A percentile compares a stretch with the other conserved stretches of the same genome.
These are phyloP conservation scores for Crypturellus undulatus DNA, from an alignment of 2,113 vertebrate species.

Conservation along the genomic window DNA sequence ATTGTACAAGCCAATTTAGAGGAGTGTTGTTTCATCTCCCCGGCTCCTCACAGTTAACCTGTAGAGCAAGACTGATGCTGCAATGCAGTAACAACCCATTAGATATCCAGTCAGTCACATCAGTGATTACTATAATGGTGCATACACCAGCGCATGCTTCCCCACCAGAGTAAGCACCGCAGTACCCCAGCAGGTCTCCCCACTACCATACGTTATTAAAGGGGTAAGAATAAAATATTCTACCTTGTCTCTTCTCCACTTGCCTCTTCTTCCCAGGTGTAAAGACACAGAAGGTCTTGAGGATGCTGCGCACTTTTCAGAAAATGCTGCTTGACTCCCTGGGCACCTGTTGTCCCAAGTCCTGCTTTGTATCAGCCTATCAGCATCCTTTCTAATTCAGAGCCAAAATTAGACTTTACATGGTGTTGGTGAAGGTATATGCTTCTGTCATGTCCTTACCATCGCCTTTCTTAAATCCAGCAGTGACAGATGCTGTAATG, in stretches of 20 bases:
- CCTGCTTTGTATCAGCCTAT: background rate
- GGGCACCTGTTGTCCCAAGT: background rate
- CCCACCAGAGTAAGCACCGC: background rate
- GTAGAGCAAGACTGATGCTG: slow-evolving; percentile 33
- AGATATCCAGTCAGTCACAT: slow-evolving; percentile 43
- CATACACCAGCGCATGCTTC: background rate
- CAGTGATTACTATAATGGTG: background rate
- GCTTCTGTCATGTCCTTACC: background rate
- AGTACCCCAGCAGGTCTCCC: background rate
- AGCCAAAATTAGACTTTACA: background rate
- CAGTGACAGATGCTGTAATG: background rate
- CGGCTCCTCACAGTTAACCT: slow-evolving; percentile 46
- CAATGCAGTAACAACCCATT: slow-evolving; percentile 40
- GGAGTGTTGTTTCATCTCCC: slow-evolving; percentile 31
- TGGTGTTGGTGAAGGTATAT: background rate
- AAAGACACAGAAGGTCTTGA: background rate
- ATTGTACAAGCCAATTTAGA: slow-evolving; percentile 56
- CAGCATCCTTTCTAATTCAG: background rate
- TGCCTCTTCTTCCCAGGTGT: background rate
- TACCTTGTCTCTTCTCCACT: background rate
- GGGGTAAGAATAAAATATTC: background rate
- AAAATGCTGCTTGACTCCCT: accelerated
- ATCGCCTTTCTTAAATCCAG: background rate
- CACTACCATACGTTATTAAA: background rate
- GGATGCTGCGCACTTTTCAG: background rate